These are phyloP conservation scores for Oriolus oriolus DNA, from an alignment of 2,113 vertebrate species.

Conservation along the genomic window DNA sequence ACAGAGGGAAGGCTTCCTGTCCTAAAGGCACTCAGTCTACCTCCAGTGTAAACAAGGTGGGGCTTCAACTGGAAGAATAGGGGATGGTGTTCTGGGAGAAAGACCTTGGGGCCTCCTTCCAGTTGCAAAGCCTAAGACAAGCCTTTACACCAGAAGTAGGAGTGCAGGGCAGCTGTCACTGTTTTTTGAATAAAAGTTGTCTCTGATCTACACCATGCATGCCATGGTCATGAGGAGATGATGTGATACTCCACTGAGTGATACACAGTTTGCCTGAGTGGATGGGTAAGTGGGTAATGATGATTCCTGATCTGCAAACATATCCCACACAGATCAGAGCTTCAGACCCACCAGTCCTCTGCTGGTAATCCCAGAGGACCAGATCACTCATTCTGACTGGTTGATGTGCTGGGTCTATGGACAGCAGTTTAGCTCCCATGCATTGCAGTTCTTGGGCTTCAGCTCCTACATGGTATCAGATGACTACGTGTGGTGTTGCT, in stretches of 20 bases:
- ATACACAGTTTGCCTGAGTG: not conserved
- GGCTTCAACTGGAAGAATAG: not conserved
- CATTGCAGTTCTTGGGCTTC: not conserved
- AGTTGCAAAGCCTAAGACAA: not conserved
- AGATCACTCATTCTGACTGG: not conserved
- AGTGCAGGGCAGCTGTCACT: not conserved
- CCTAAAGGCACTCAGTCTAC: not conserved
- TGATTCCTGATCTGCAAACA: not conserved
- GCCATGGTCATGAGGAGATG: not conserved
- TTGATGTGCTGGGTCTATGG: fast-evolving
- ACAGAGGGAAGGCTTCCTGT: not conserved
- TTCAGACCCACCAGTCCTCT: not conserved
- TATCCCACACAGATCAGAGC: not conserved
- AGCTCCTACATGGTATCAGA: not conserved
- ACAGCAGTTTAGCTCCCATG: not conserved
- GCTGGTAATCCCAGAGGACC: not conserved
- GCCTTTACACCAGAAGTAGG: not conserved
- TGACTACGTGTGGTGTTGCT: not conserved
- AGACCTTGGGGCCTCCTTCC: not conserved
- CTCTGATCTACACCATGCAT: not conserved
- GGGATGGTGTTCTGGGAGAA: not conserved
- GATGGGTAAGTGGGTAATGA: not conserved
- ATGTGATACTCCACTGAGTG: not conserved
- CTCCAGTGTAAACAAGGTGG: not conserved
- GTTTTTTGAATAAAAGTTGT: not conserved